A percentile compares a stretch with the other conserved stretches of the same genome.
phyloP scores from a whole-genome alignment of 2,113 vertebrate genomes.

The Alethe diademata region DNA sequence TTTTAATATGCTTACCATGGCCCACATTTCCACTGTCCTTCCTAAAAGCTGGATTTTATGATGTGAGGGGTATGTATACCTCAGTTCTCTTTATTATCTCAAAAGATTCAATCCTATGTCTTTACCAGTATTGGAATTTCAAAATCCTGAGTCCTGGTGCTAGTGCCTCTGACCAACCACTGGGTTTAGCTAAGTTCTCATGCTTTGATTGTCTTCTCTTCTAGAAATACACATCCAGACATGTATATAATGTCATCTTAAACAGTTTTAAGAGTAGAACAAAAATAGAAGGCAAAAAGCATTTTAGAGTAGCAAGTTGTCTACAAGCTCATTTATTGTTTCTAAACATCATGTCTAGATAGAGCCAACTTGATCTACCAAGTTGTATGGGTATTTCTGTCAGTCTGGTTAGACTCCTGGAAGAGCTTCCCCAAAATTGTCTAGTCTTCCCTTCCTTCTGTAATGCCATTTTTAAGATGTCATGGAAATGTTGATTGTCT shows the following conservation, averaged over 20 bases:
- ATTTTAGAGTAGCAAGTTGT: neutral
- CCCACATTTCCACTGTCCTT: neutral
- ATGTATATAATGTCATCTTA: neutral
- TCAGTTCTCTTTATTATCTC: neutral
- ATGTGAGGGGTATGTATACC: accelerated
- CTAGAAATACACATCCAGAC: neutral
- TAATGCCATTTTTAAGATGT: neutral
- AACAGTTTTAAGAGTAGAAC: neutral
- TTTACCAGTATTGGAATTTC: neutral
- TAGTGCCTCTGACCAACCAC: neutral
- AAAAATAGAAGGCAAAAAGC: neutral
- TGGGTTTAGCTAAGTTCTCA: neutral
- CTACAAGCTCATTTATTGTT: neutral
- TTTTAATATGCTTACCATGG: neutral
- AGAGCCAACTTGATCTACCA: neutral
- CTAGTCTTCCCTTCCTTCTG: neutral
- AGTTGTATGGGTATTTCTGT: neutral
- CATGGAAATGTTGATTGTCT: neutral
- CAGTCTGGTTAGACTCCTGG: neutral
- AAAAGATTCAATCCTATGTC: neutral
- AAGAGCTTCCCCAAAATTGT: neutral
- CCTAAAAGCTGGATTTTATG: neutral
- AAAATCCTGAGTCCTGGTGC: neutral
- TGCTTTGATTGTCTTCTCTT: neutral
- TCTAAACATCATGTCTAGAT: neutral